These are phyloP conservation scores for Leistus spinibarbis DNA, from an alignment of 2,888 invertebrate species.

Conservation along the genomic window DNA sequence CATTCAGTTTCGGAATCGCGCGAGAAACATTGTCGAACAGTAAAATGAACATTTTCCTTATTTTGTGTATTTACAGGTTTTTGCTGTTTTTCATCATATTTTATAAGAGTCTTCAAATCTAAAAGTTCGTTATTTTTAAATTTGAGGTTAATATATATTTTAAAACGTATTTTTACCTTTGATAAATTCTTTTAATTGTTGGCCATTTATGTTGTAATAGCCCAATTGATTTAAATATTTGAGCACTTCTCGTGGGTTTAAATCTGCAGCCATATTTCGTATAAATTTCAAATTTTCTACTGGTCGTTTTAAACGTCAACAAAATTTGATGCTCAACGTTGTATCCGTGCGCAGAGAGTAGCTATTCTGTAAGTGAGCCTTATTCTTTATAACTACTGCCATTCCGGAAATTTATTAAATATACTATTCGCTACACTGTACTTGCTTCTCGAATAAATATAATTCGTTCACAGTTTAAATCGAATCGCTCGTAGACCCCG, in stretches of 20 bases:
- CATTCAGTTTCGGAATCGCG: neutral
- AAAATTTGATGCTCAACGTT: neutral
- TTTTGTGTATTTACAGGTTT: slow-evolving; percentile 49
- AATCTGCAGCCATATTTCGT: slow-evolving; percentile 50
- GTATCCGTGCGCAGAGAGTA: neutral
- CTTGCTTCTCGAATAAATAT: neutral
- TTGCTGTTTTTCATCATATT: slow-evolving; percentile 60
- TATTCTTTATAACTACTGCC: no score
- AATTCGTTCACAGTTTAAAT: neutral
- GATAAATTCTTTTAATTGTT: slow-evolving; percentile 78
- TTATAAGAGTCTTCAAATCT: slow-evolving; percentile 73
- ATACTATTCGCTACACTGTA: no score
- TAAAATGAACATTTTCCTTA: slow-evolving; percentile 40
- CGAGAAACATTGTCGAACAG: neutral
- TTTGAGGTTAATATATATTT: slow-evolving; percentile 20
- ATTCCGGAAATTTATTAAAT: no score
- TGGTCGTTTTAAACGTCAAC: neutral
- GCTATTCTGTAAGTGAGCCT: no score
- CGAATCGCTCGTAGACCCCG: no score
- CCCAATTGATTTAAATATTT: slow-evolving; percentile 76
- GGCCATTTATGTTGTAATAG: slow-evolving; percentile 74
- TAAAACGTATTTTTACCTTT: slow-evolving; percentile 63
- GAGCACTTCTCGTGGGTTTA: slow-evolving; percentile 76
- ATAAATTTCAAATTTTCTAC: neutral
- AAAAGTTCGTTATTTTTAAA: slow-evolving; percentile 46